Evolutionary conservation across 1,140 invertebrate genomes (phyloP), one percentile per base, ranked within the genome.

Genomic region (Chymomyza costata): DNA sequence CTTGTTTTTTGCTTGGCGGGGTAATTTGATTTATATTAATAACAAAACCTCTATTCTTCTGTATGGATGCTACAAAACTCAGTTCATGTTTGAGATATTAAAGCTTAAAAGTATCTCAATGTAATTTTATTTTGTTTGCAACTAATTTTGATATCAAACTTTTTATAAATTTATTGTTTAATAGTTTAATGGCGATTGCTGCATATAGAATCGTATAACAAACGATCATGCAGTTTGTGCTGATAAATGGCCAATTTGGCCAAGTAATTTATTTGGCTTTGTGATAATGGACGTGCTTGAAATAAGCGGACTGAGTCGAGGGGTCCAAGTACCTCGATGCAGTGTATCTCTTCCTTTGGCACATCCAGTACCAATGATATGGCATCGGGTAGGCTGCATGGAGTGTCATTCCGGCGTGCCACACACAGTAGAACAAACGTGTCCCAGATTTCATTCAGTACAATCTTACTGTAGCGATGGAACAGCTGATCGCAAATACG

Each of bases 201-300:
- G n/a, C n/a, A n/a, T n/a, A n/a, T n/a, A n/a, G n/a, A n/a, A n/a
- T n/a, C n/a, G n/a, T n/a, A n/a, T n/a, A n/a, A n/a, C n/a, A n/a
- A n/a, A n/a, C 60, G 49, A 16, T 64, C 48, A 17, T 68, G 55
- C 13, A 65, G 46, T 19, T 38, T 51, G 1, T 49, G 30, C 8
- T 74, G 69, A 2, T 74, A 34, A 11, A 74, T 53, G 5, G 52
- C 60, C 30, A 74, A 40, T 13, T 28, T 74, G 6, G 34, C 69
- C n/a, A 74, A 13, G 14, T 61, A 61, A 5, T 21, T 32, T 6
- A 74, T 2, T 39, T 74, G 69, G 3, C 13, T 38, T 3, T 6
- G 18, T 2, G 47, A 44, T 0, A 74, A 30, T 0, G 69, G 69
- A 1, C 69, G 69, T 0, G 38, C 45, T 0, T 21, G 44, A 16